Base-by-base conservation (phyloP, 2,888 invertebrate species). In the Melanchra persicariae region DNA sequence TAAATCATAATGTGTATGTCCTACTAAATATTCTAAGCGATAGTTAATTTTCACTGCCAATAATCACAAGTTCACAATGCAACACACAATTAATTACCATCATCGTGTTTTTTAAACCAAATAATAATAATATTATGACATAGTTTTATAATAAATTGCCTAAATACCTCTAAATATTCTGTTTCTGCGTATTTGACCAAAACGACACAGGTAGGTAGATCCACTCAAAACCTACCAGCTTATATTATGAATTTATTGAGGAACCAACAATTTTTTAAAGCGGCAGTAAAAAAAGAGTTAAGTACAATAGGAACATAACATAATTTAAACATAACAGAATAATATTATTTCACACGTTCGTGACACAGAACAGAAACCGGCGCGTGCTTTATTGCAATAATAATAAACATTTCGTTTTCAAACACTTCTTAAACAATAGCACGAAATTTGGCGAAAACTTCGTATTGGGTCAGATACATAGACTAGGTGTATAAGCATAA, bases 351-450 rank as follows among this genome's bases (percentile, higher is more conserved):
- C 45, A 71, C 79, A 75, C 59, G 37, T 64, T 75, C 60, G 70
- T 79, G 73, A 79, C 65, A 79, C 52, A 68, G 52, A 74, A 77
- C 74, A 71, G 64, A 75, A 81, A 71, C 68, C 61, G 22, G 66
- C 59, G 75, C 75, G 79, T 79, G 83, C 49, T 61, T 17, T 61
- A 69, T 26, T 58, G 69, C 71, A 72, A 72, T 82, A 82, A 81
- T 51, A 82, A 58, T 82, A 70, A 71, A 59, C 60, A 75, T 62
- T 65, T 54, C 49, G 26, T 61, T 68, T 55, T 26, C 68, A 57
- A 60, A 73, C 58, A 82, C 66, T 71, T 82, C 66, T 58, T 69
- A 63, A 73, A 74, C 57, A 82, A 63, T 47, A 62, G 49, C 55
- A 67, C 30, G 52, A 72, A 72, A 51, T 82, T 58, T 58, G 49